phyloP scores from a whole-genome alignment of 2,797 vertebrate species.

The Mormyrus hasselquistii region DNA sequence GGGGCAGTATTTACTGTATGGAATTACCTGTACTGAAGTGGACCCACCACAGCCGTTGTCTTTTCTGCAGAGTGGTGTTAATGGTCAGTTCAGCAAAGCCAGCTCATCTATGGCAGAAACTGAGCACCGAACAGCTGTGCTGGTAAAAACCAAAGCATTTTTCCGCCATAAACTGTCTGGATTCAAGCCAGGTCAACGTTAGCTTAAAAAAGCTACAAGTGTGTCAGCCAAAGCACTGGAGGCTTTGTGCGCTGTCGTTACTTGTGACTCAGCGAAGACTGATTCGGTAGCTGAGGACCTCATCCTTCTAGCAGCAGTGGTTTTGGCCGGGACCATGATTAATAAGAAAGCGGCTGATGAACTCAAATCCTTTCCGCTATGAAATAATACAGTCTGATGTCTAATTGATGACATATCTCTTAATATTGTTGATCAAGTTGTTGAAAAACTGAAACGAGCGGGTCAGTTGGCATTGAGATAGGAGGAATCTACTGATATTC shows the following conservation, averaged over 20 bases:
- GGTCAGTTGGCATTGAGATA: too few species aligned
- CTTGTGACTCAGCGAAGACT: neutral
- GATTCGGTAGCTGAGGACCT: neutral
- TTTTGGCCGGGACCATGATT: neutral
- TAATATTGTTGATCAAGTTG: neutral
- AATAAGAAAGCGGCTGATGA: neutral
- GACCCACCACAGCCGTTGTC: neutral
- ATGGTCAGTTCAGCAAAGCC: neutral
- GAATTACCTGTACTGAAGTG: neutral
- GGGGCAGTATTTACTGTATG: neutral
- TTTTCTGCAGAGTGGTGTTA: neutral
- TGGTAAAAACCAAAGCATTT: neutral
- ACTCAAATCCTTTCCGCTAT: neutral
- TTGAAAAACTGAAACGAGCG: too few species aligned
- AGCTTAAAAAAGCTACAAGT: neutral
- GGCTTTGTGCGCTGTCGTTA: neutral
- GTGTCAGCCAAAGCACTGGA: neutral
- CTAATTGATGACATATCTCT: neutral
- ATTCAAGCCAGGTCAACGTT: neutral
- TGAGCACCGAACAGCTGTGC: neutral
- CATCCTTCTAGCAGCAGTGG: neutral
- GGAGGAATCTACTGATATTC: too few species aligned
- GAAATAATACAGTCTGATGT: neutral
- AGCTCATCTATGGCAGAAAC: neutral
- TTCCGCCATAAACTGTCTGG: neutral